A percentile compares a stretch with the other conserved stretches of the same genome.
These are phyloP conservation scores for Hirtodrosophila alboralis DNA, from an alignment of 2,888 invertebrate genomes.

Conservation along the genomic window DNA sequence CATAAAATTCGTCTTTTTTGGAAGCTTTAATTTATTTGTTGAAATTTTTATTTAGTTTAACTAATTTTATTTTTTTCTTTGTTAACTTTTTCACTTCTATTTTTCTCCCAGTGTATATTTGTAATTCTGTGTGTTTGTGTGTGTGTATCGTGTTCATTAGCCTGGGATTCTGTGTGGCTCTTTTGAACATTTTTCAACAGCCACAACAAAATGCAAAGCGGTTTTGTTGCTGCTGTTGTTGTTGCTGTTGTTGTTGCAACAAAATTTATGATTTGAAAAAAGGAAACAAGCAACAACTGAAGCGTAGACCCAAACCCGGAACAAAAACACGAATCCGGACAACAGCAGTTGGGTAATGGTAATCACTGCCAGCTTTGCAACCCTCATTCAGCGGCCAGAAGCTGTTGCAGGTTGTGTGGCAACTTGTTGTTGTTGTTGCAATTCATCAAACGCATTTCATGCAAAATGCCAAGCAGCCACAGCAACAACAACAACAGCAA, in stretches of 20 bases:
- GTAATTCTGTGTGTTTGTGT: conserved; percentile 1
- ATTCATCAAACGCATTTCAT: conserved; percentile 43
- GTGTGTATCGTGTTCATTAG: conserved; percentile 65
- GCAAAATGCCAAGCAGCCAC: too few species aligned
- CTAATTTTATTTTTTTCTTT: too few species aligned
- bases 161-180: conserved; percentile 38
- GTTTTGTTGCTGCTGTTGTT: conserved; percentile 24
- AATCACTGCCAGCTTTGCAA: conserved; percentile 29
- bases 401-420: too few species aligned
- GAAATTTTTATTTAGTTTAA: too few species aligned
- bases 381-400: conserved; percentile 28
- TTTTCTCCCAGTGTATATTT: too few species aligned
- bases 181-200: conserved; percentile 52
- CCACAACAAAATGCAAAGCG: conserved; percentile 54
- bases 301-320: conserved; percentile 14
- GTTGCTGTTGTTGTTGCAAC: conserved; percentile 15
- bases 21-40: too few species aligned
- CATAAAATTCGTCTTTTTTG: too few species aligned
- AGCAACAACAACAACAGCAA: conserved; percentile 21
- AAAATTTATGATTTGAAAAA: conserved; percentile 52
- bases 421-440: conserved; percentile 33
- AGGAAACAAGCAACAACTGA: conserved; percentile 27
- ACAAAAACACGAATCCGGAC: conserved; percentile 9
- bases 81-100: too few species aligned
- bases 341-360: conserved; percentile 41